Percentiles rank a stretch among this genome's conserved stretches.
Conservation (phyloP, 2,113 vertebrate genomes). For the Brachionichthys hirsutus region DNA sequence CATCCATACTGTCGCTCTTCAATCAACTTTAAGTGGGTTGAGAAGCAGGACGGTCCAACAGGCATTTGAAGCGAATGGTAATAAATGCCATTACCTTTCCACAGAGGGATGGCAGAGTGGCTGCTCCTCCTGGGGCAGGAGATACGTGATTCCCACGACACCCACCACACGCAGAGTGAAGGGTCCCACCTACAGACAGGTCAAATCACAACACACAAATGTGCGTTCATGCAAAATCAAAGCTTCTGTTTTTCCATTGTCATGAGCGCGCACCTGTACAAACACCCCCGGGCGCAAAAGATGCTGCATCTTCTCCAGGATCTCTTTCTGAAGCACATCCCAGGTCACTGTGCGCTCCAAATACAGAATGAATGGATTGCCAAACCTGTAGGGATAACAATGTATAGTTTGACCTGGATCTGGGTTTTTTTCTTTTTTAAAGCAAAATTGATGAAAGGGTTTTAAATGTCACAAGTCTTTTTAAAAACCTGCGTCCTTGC, state of each 20-base stretch:
- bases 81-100: slow-evolving; percentile 81
- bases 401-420: background rate
- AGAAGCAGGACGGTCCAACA: slow-evolving; percentile 14
- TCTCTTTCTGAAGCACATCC: slow-evolving; percentile 95
- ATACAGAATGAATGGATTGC: slow-evolving; percentile 94
- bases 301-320: slow-evolving; percentile 97
- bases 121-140: slow-evolving; percentile 95
- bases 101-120: slow-evolving; percentile 94
- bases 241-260: too few species aligned
- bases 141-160: slow-evolving; percentile 95
- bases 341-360: slow-evolving; percentile 92
- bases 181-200: slow-evolving; percentile 82
- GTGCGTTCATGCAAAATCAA: background rate
- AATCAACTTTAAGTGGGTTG: slow-evolving; percentile 15
- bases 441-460: background rate
- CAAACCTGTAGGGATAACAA: slow-evolving; percentile 80
- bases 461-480: background rate
- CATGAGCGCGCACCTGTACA: slow-evolving; percentile 81
- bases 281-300: slow-evolving; percentile 88
- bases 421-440: too few species aligned
- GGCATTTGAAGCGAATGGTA: slow-evolving; percentile 14
- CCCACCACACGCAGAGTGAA: slow-evolving; percentile 97
- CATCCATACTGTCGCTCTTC: slow-evolving; percentile 17
- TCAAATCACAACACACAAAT: background rate
- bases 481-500: slow-evolving; percentile 88